Evolutionary conservation across 1,140 invertebrate genomes (phyloP).

Genomic region (Macrostomum lignano): DNA sequence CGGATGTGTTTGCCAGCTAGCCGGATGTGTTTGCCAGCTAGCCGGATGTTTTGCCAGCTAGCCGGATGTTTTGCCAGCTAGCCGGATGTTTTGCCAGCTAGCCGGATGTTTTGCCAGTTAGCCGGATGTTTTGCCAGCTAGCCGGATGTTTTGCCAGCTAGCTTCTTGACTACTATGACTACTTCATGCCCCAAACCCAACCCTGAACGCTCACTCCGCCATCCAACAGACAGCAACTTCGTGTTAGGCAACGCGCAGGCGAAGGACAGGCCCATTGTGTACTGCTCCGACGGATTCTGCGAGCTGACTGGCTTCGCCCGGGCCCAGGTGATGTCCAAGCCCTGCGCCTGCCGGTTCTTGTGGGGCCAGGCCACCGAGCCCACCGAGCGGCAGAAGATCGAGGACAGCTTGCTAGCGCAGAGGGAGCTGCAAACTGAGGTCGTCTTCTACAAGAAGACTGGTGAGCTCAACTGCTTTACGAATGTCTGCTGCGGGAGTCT

Average conservation of each 20-base stretch:
- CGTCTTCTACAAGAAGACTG: conserved; percentile 67
- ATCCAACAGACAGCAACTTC: conserved; percentile 71
- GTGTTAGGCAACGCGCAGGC: conserved; percentile 84
- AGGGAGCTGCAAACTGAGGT: conserved; percentile 63
- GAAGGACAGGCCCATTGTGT: conserved; percentile 64
- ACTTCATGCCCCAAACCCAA: no score
- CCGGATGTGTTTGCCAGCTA: no score
- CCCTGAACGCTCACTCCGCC: no score
- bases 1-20: no score
- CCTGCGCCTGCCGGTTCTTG: conserved; percentile 52
- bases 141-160: no score
- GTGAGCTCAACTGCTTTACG: conserved; percentile 33
- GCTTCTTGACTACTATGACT: no score
- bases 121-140: no score
- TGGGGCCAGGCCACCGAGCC: conserved; percentile 63
- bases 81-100: no score
- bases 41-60: no score
- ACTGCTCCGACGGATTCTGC: conserved; percentile 87
- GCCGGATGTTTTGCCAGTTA: no score
- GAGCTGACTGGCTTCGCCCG: conserved; percentile 69
- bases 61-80: no score
- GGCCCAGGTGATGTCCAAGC: conserved; percentile 53
- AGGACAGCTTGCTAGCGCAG: conserved; percentile 51
- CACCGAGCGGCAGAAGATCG: conserved; percentile 57
- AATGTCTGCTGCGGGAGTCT: no score